These are phyloP conservation scores for Cladorhizidae sp. DNA, from an alignment of 37 sponge, comb jelly and placozoan species.

Conservation along the genomic window DNA sequence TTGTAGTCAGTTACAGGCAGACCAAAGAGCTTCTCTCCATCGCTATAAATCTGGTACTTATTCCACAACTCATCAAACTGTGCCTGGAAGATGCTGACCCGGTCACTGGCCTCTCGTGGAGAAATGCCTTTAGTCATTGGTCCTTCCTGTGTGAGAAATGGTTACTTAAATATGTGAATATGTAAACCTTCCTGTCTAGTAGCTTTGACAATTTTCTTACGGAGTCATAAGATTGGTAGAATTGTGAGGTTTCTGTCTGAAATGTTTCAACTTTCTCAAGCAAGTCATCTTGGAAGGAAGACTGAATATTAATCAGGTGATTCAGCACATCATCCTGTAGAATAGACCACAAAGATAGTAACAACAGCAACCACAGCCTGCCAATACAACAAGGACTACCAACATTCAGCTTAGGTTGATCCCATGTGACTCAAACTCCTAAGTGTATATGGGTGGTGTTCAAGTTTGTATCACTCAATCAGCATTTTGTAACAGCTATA, in stretches of 20 bases:
- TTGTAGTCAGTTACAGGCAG: slow-evolving; percentile 88
- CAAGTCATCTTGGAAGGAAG: slow-evolving; percentile 77
- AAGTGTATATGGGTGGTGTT: no score
- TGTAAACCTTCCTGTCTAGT: not conserved
- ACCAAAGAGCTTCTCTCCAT: slow-evolving; percentile 96
- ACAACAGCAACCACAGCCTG: no score
- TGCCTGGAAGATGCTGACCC: slow-evolving; percentile 62
- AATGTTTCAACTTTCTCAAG: slow-evolving; percentile 77
- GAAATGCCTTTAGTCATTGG: slow-evolving; percentile 91
- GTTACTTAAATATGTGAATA: not conserved
- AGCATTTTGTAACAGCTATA: no score
- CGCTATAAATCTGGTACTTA: slow-evolving; percentile 89
- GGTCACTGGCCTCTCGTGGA: slow-evolving; percentile 89
- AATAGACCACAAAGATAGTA: not conserved
- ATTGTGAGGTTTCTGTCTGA: slow-evolving; percentile 55
- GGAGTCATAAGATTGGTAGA: slow-evolving; percentile 75
- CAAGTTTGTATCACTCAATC: no score
- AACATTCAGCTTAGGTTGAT: no score
- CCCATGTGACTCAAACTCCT: no score
- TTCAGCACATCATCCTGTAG: slow-evolving; percentile 62
- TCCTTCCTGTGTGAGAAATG: slow-evolving; percentile 51
- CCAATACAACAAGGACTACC: no score
- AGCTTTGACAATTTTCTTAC: slow-evolving; percentile 11
- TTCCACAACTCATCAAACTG: slow-evolving; percentile 95
- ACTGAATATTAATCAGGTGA: slow-evolving; percentile 85